Evolutionary conservation across 2,888 invertebrate species (phyloP).

Genomic region (Anarsia innoxiella): DNA sequence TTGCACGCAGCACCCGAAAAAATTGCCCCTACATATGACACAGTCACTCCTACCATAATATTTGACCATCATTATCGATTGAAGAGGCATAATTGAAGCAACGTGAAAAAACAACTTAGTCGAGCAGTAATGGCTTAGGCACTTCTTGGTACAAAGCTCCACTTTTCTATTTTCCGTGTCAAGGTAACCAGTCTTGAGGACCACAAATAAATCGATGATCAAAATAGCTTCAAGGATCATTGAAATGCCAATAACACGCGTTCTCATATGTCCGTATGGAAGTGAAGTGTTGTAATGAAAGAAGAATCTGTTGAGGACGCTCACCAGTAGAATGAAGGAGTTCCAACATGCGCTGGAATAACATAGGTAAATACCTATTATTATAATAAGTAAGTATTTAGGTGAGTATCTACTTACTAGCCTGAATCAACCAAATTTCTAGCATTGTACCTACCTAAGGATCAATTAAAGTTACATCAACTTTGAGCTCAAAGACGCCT

Average conservation of each 20-base stretch:
- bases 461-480: no score
- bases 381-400: no score
- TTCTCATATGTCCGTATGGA: conserved; percentile 13
- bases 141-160: conserved; percentile 20
- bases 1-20: conserved; percentile 21
- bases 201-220: conserved; percentile 25
- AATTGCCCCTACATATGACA: conserved; percentile 23
- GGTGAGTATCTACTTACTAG: no score
- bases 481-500: no score
- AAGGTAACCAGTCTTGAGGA: conserved; percentile 25
- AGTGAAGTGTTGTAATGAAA: conserved; percentile 25
- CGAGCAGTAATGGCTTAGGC: conserved; percentile 22
- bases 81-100: conserved; percentile 27
- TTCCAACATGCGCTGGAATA: conserved; percentile 31
- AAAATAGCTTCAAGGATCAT: conserved; percentile 22
- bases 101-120: conserved; percentile 29
- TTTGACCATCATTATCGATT: conserved; percentile 26
- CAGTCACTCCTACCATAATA: conserved; percentile 24
- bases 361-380: no score
- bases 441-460: no score
- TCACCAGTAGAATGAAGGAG: conserved; percentile 18
- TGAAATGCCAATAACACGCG: conserved; percentile 21
- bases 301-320: conserved; percentile 19
- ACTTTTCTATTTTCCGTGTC: conserved; percentile 20
- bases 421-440: no score